Conservation (phyloP, 2,888 invertebrate genomes). For the Noctua pronuba region DNA sequence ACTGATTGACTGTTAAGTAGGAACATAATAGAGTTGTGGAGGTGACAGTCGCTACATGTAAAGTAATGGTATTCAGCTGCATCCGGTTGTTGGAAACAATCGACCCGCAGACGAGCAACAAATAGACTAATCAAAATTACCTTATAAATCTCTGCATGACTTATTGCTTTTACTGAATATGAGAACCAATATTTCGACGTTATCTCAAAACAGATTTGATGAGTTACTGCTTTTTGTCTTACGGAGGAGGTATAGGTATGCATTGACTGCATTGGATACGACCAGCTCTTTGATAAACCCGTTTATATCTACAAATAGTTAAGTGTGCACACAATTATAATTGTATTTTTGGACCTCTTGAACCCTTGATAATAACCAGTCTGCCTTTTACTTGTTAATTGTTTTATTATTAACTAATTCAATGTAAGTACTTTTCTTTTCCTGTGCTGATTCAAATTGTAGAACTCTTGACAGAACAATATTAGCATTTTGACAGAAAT, state of each 20-base stretch:
- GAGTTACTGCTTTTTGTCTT: background rate
- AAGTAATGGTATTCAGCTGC: background rate
- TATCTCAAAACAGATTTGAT: no score
- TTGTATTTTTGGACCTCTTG: slow-evolving; percentile 31
- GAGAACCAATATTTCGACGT: no score
- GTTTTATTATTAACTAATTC: background rate
- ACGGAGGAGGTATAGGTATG: background rate
- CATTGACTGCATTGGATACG: slow-evolving; percentile 43
- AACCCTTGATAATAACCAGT: slow-evolving; percentile 6
- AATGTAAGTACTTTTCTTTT: background rate
- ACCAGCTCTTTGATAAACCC: slow-evolving; percentile 37
- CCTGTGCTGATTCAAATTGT: background rate
- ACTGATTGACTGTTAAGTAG: no score
- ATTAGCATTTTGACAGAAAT: background rate
- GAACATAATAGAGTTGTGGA: no score
- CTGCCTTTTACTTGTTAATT: background rate
- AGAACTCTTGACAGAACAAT: background rate
- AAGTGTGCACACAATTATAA: slow-evolving; percentile 8
- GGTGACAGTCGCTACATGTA: no score
- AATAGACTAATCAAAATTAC: background rate
- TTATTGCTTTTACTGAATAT: no score
- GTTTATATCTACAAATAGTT: slow-evolving; percentile 28
- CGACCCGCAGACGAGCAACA: background rate
- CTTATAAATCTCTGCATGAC: background rate
- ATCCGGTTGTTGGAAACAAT: background rate